These are phyloP conservation scores for Chaetops frenatus DNA, from an alignment of 2,113 vertebrate genomes.

Conservation along the genomic window DNA sequence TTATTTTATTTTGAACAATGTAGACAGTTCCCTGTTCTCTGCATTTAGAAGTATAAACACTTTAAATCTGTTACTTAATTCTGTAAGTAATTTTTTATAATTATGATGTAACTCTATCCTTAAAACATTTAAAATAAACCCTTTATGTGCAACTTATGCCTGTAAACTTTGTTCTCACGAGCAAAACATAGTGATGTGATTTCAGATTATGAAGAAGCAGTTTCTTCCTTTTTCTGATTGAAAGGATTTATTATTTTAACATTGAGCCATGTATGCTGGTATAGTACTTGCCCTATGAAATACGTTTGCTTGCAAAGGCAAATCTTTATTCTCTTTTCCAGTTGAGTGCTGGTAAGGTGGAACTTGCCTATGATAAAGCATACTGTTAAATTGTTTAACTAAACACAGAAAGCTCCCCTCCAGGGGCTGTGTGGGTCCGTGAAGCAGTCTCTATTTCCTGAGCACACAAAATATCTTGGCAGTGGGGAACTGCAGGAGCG, in stretches of 20 bases:
- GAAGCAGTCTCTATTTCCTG: background rate
- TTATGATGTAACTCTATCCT: slow-evolving; percentile 90
- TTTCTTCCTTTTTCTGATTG: slow-evolving; percentile 29
- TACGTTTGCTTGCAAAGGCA: background rate
- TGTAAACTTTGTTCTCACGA: slow-evolving; percentile 73
- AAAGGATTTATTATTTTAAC: slow-evolving; percentile 6
- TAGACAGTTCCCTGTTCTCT: slow-evolving; percentile 86
- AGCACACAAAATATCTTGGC: background rate
- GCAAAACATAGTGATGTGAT: slow-evolving; percentile 54
- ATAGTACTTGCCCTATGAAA: background rate
- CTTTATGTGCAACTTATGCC: slow-evolving; percentile 83
- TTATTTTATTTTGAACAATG: slow-evolving; percentile 80
- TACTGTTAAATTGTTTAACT: background rate
- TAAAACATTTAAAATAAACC: slow-evolving; percentile 90
- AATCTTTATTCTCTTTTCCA: background rate
- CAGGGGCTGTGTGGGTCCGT: background rate
- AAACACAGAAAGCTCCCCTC: background rate
- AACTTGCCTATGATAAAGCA: background rate
- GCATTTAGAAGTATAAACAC: slow-evolving; percentile 88
- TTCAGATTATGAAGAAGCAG: slow-evolving; percentile 21
- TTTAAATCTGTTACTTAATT: slow-evolving; percentile 86
- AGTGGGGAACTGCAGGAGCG: background rate
- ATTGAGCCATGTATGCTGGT: background rate
- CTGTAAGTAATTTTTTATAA: slow-evolving; percentile 94
- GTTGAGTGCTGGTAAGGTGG: background rate